Base-by-base conservation (phyloP, 2,113 vertebrate species). In the Toxotes jaculatrix region DNA sequence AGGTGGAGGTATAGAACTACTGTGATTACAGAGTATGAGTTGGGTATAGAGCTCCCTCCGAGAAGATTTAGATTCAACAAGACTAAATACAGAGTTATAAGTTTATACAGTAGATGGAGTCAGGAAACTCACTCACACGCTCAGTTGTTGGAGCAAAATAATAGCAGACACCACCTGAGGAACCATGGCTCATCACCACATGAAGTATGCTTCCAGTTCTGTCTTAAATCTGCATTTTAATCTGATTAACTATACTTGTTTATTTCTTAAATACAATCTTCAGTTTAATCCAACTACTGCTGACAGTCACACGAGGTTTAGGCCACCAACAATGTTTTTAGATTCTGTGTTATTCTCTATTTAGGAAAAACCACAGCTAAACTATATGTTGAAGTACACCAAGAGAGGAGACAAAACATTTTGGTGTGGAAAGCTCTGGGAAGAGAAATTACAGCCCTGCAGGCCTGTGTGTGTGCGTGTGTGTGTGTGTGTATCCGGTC, bases 351-450 rank as follows among this genome's bases (percentile, higher is more conserved):
- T 83, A 79, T 91, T 91, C 80, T 90, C 83, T 87, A 89, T 92
- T 93, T 90, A 90, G 89, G 86, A 87, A 85, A 91, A 94, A 61
- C 92, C 92, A 23, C 91, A 91, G 70, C 77, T 57, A 85, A 92
- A 93, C 77, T 87, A 84, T 74, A 79, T 78, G 87, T 88, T 84
- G 65, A 59, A 79, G 70, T 53, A 42, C 60, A 71, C 57, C 12
- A 42, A 45, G 61, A 4, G 49, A 75, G 67, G 81, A 56, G 66
- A 74, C 12, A 53, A 57, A 78, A 70, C 47, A 77, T 88, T 86
- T 87, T 78, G 65, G 82, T 82, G 81, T 64, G 74, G 75, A 84
- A 67, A 83, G 49, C 47, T 80, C 36, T 38, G 74, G 62, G 65
- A 75, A 45, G 79, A 82, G 72, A 89, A 90, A 89, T 83, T 77